A percentile compares a stretch with the other conserved stretches of the same genome.
phyloP scores from a whole-genome alignment of 2,113 vertebrate species.

The Cryptomyrus ogoouensis region DNA sequence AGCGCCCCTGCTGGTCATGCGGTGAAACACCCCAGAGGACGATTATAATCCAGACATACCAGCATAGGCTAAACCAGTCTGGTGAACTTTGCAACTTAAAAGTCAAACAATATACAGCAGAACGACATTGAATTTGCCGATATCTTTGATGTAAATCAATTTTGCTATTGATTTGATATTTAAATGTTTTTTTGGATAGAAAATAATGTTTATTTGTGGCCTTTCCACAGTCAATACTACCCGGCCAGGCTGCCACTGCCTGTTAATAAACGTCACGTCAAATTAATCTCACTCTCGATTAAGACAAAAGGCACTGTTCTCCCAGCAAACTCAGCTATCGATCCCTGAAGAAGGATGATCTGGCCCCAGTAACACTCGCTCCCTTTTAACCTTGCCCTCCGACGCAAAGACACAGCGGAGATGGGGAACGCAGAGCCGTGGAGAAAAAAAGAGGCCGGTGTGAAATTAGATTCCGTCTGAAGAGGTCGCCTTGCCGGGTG shows the following conservation, averaged over 20 bases:
- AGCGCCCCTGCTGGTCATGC: not conserved
- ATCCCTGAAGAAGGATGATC: slow-evolving; percentile 20
- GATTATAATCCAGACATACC: not conserved
- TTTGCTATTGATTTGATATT: slow-evolving; percentile 7
- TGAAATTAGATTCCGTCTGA: slow-evolving; percentile 25
- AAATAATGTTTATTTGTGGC: not conserved
- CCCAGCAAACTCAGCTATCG: slow-evolving; percentile 25
- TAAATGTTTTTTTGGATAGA: not conserved
- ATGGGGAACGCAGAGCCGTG: not conserved
- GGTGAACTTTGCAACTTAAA: not conserved
- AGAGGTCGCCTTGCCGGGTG: slow-evolving; percentile 1
- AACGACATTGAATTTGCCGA: not conserved
- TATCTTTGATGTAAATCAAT: slow-evolving; percentile 8
- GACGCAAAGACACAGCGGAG: not conserved
- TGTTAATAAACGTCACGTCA: not conserved
- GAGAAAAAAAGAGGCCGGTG: not conserved
- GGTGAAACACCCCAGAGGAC: not conserved
- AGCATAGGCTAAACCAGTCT: not conserved
- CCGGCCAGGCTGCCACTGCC: not conserved
- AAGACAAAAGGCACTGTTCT: slow-evolving; percentile 17
- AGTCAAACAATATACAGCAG: not conserved
- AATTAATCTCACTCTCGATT: slow-evolving; percentile 17
- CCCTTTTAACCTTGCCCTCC: slow-evolving; percentile 30
- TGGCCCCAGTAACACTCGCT: slow-evolving; percentile 11
- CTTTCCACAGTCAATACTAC: not conserved